Conservation (phyloP, 2,888 invertebrate genomes). For the Drosophila nr. medialis region DNA sequence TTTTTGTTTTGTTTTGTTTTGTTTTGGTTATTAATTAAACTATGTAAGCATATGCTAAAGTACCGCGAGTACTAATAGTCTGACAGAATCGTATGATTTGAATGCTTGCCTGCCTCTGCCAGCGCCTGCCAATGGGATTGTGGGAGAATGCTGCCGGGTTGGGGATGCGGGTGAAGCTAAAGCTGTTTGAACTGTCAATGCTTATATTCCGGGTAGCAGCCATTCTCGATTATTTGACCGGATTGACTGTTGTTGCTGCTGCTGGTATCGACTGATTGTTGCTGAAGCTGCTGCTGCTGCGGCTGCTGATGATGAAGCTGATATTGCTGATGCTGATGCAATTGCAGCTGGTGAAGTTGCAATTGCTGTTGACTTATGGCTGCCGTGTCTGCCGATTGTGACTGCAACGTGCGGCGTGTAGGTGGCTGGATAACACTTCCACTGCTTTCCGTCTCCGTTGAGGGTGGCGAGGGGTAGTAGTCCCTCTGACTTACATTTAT, state of each 20-base stretch:
- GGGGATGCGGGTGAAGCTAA: conserved; percentile 18
- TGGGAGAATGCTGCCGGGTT: not conserved
- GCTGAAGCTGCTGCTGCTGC: conserved; percentile 78
- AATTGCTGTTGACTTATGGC: conserved; percentile 76
- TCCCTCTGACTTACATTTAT: conserved; percentile 85
- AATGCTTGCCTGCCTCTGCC: conserved; percentile 42
- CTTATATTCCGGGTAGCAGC: conserved; percentile 91
- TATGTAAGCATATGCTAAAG: conserved; percentile 24
- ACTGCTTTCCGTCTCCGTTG: conserved; percentile 86
- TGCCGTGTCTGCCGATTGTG: conserved; percentile 73
- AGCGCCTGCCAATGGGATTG: conserved; percentile 3
- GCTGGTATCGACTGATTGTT: conserved; percentile 84
- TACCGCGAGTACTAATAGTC: conserved; percentile 18
- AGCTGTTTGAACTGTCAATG: conserved; percentile 87
- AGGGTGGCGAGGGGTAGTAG: conserved; percentile 85
- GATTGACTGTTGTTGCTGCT: conserved; percentile 84
- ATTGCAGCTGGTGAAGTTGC: conserved; percentile 80
- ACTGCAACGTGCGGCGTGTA: conserved; percentile 76
- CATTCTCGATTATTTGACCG: conserved; percentile 87
- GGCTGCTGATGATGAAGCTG: conserved; percentile 75
- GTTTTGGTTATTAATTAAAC: conserved; percentile 4
- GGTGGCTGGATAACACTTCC: conserved; percentile 85
- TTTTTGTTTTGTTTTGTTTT: too few species aligned
- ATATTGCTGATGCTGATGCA: conserved; percentile 70
- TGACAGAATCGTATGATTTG: conserved; percentile 24